Evolutionary conservation across 2,113 vertebrate genomes (phyloP), one percentile per base, ranked within the genome.

Genomic region (Ascaphus truei): DNA sequence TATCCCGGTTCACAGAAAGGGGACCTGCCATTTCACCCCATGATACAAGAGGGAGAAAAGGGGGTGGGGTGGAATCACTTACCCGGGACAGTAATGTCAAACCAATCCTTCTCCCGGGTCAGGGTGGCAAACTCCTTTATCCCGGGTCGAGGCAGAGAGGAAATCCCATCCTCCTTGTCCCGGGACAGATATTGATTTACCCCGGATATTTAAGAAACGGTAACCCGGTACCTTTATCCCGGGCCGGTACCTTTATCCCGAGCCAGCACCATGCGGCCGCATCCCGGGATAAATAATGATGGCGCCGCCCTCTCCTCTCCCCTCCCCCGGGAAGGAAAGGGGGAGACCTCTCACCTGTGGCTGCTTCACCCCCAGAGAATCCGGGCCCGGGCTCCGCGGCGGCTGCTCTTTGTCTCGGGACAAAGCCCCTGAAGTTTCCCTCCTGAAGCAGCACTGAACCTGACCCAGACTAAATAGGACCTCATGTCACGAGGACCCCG

Each of bases 381-480:
- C 30, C 45, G 56, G n/a, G n/a, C n/a, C n/a, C n/a, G n/a, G 67
- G 56, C 34, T 52, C 47, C 31, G 66, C 66, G 56, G 45, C 57
- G 67, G 33, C 57, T 60, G 33, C 83, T 73, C 77, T 76, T 81
- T 80, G 76, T 83, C 86, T 89, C 84, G 81, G 71, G 85, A 86
- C 81, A 87, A 89, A 77, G 88, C 73, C 81, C 68, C 77, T 74
- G 84, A 88, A 89, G 86, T 91, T 92, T 92, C 88, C 89, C 89
- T 89, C 87, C 86, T 83, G 87, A 88, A 91, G 88, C 86, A 43
- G 75, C 85, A 86, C 74, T 81, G 84, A 87, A 83, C 89, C 80
- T 84, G 76, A 85, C 75, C 85, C 83, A 73, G 86, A 79, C 78
- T 83, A 80, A 83, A 75, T 77, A 84, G 77, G 81, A 83, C 79